phyloP scores from a whole-genome alignment of 2,113 vertebrate species.

The Jaculus jaculus region DNA sequence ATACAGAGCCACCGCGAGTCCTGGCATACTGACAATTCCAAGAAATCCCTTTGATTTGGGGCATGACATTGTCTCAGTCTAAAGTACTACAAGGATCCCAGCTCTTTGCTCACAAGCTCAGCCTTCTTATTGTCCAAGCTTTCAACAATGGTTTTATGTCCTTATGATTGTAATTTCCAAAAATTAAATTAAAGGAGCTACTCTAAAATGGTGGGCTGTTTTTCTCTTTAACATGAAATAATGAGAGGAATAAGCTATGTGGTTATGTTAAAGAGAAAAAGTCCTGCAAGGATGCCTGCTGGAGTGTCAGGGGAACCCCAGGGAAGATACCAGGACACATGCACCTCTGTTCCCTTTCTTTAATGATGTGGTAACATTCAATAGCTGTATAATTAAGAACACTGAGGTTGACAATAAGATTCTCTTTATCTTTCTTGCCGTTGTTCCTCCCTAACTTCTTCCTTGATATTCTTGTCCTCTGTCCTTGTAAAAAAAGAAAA shows the following conservation, averaged over 20 bases:
- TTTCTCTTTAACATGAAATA: not conserved
- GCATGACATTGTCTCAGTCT: not conserved
- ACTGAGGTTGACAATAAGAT: not conserved
- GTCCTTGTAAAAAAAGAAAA: not conserved
- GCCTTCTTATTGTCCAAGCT: not conserved
- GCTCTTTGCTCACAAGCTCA: not conserved
- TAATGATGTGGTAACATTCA: not conserved
- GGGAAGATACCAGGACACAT: not conserved
- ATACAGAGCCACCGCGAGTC: not conserved
- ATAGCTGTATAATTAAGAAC: rapidly evolving
- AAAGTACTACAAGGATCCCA: not conserved
- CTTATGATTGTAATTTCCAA: not conserved
- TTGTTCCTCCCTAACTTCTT: no score
- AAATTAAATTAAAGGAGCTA: not conserved
- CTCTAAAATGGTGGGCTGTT: not conserved
- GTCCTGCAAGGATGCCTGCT: not conserved
- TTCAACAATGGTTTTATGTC: not conserved
- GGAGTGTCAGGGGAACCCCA: no score
- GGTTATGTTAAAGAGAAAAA: not conserved
- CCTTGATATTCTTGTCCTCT: not conserved
- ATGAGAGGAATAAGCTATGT: not conserved
- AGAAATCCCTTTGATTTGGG: not conserved
- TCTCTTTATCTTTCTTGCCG: no score
- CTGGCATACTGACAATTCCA: rapidly evolving
- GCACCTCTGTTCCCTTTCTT: not conserved